Evolutionary conservation across 2,888 invertebrate genomes (phyloP), one percentile per base, ranked within the genome.

Genomic region (Malthinus flaveolus): DNA sequence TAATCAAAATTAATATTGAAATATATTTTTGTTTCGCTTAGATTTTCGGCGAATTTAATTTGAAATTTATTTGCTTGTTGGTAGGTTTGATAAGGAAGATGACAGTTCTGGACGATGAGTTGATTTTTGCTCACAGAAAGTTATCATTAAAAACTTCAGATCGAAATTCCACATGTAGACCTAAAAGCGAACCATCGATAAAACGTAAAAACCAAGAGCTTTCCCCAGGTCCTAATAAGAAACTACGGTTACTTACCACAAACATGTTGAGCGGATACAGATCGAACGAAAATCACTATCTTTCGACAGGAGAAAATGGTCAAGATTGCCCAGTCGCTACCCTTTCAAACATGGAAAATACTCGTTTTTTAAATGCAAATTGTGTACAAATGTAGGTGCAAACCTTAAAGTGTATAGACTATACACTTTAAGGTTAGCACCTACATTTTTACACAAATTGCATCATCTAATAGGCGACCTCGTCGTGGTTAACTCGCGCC

Each of bases 341-440:
- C 23, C 82, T 94, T 49, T 89, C 90, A 67, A 94, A 94, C 78
- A 85, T 93, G 74, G 95, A 95, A 64, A 95, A 95, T 76, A 95
- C 95, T 36, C 95, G 95, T 79, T 96, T 93, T 80, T 95, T n/a
- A n/a, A n/a, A n/a, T n/a, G n/a, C n/a, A n/a, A n/a, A n/a, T n/a
- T n/a, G n/a, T n/a, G n/a, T n/a, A n/a, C n/a, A n/a, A n/a, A n/a
- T n/a, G n/a, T n/a, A n/a, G n/a, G n/a, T n/a, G n/a, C n/a, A n/a
- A n/a, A n/a, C n/a, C n/a, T n/a, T n/a, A n/a, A n/a, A n/a, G n/a
- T n/a, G n/a, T n/a, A n/a, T n/a, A n/a, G n/a, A 44, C 83, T 96
- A 49, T 95, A 95, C 78, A 93, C 95, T n/a, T 80, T 96, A 71
- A 82, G 95, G 73, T 95, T 93, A 79, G 92, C 95, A 15, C 95